Evolutionary conservation across 2,797 vertebrate species (phyloP), one percentile per base, ranked within the genome.

Genomic region (Dendrocincla tyrannina): DNA sequence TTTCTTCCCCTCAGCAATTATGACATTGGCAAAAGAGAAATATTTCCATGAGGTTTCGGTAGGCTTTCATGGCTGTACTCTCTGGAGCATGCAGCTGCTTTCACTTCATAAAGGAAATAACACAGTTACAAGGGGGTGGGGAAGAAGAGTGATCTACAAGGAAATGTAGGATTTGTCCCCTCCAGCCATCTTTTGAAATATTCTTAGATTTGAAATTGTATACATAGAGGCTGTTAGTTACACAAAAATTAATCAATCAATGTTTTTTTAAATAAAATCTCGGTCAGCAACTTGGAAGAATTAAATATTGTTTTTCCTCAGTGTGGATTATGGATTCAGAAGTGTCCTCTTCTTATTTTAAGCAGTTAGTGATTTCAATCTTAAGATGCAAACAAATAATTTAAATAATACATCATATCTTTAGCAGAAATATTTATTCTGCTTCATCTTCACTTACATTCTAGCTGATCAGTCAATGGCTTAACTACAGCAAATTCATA

Each of bases 371-470:
- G 28, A 74, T 87, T 94, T 92, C 17, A 53, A 1, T 72, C 53
- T 85, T 77, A 80, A 83, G 11, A 55, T 58, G 46, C 20, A 85
- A 64, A 49, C 72, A 91, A 77, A 35, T 63, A 73, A 88, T 77
- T 88, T 93, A 91, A 96, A 92, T 72, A 62, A 85, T 73, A 35
- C 24, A 74, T 76, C 16, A 13, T 53, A 53, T 75, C 35, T 89
- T 92, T 92, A 85, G 60, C 42, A 95, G 64, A 72, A 92, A 75
- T 80, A 88, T 89, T 93, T 89, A 59, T 91, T 91, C 49, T 81
- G 13, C 27, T 96, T 94, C 20, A 75, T 90, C 79, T 93, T 93
- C 39, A 69, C 89, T 91, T 92, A 50, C 8, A 41, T 81, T 83
- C 63, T 60, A 72, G 39, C 18, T 2, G 2, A 62, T 75, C 17